Base-by-base conservation (phyloP, 2,888 invertebrate genomes). In the Thelaira solivaga region DNA sequence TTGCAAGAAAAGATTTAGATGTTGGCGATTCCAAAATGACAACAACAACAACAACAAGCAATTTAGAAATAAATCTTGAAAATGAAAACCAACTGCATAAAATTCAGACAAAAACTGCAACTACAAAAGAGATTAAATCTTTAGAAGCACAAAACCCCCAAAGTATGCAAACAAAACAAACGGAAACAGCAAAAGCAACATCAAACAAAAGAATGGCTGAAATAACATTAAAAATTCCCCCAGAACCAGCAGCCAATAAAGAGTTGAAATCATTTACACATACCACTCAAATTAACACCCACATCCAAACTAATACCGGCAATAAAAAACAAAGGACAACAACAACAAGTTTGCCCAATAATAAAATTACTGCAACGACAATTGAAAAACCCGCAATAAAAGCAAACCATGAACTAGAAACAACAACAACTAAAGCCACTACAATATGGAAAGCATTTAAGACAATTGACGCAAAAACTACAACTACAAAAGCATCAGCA, bases 201-300 rank as follows among this genome's bases (percentile, higher is more conserved):
- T 13, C 55, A 20, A 64, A 65, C 39, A 36, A 34, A 47, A 57
- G 64, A 22, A 64, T 57, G 24, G 13, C 49, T 34, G 45, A 53
- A 53, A 68, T 34, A 45, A 53, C 53, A 68, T 61, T 74, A 39
- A 45, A 31, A 26, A 61, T 20, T 26, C 24, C 71, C 80, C 82
- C 83, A 80, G 77, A 82, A 80, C 80, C 62, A 75, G 55, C 80
- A 67, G 57, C 73, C 57, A 57, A 41, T 64, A 68, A 51, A 36
- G 57, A 68, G 16, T 39, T 57, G 11, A 68, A 65, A 10, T 59
- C 39, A 53, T 51, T 53, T 24, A 36, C 18, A 7, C 18, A 26
- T 39, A 10, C 49, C 29, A 47, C 8, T 45, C 53, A 31, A 36
- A 45, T 43, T 62, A 74, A 7, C 68, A 76, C 8, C 43, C 11